These are phyloP conservation scores for Limonius californicus DNA, from an alignment of 1,140 invertebrate genomes.

Conservation along the genomic window DNA sequence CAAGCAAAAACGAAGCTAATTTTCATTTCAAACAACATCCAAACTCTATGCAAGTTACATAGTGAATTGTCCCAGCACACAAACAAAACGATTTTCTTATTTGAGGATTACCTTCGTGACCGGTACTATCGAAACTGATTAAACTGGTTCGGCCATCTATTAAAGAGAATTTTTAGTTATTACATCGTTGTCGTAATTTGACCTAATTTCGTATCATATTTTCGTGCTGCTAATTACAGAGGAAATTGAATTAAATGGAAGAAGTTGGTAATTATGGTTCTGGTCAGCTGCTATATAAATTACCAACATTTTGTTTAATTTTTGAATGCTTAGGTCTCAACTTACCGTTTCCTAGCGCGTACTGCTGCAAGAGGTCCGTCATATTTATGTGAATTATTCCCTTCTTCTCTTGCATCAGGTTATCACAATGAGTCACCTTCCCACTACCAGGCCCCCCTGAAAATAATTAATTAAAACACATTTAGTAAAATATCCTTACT, in stretches of 20 bases:
- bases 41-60: background rate
- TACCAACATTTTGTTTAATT: no score
- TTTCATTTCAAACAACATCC: background rate
- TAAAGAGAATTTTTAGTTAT: slow-evolving; percentile 15
- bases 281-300: no score
- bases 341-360: slow-evolving; percentile 80
- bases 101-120: slow-evolving; percentile 31
- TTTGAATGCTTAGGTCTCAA: no score
- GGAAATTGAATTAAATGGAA: no score
- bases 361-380: slow-evolving; percentile 83
- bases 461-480: slow-evolving; percentile 54
- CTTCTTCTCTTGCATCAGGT: slow-evolving; percentile 77
- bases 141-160: slow-evolving; percentile 38
- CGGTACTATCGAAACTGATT: slow-evolving; percentile 37
- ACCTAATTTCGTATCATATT: no score
- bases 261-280: no score
- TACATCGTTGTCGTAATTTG: no score
- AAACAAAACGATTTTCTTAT: background rate
- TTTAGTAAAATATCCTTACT: background rate
- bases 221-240: no score
- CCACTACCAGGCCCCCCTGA: slow-evolving; percentile 83
- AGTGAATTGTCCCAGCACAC: background rate
- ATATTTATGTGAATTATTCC: slow-evolving; percentile 86
- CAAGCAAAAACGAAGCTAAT: background rate
- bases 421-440: slow-evolving; percentile 90